phyloP scores from a whole-genome alignment of 2,797 vertebrate species.

The Thunnus albacares region DNA sequence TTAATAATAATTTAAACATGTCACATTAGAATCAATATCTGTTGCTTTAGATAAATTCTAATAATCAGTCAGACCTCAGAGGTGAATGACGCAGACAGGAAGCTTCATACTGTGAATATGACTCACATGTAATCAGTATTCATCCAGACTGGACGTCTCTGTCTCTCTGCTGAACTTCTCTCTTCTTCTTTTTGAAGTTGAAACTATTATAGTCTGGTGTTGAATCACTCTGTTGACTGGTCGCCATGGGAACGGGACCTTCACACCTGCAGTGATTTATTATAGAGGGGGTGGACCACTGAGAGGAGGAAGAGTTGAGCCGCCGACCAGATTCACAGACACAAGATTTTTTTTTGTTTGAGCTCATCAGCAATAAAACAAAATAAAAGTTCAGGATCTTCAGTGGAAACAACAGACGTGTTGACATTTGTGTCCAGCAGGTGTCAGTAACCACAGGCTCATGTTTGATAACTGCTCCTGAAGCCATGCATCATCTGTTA shows the following conservation, averaged over 20 bases:
- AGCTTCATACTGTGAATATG: slow-evolving; percentile 1
- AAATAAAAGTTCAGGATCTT: neutral
- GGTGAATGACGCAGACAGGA: too few relatives aligned
- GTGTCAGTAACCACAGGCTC: slow-evolving; percentile 6
- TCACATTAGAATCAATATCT: neutral
- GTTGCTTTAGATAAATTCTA: neutral
- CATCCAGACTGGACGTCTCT: neutral
- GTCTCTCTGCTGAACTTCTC: too few relatives aligned
- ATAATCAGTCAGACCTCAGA: neutral
- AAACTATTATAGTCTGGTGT: neutral
- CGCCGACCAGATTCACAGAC: too few relatives aligned
- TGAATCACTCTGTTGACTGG: slow-evolving; percentile 39
- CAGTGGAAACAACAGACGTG: neutral
- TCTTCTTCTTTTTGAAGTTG: neutral
- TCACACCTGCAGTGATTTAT: slow-evolving; percentile 6
- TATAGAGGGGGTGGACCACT: neutral
- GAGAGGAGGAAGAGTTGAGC: too few relatives aligned
- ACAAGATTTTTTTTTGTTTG: neutral
- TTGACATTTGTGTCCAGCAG: slow-evolving; percentile 14
- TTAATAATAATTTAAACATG: too few relatives aligned
- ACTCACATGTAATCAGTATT: slow-evolving; percentile 7
- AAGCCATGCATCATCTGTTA: neutral
- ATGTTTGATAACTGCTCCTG: neutral
- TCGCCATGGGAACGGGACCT: slow-evolving; percentile 26
- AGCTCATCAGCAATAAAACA: neutral